A percentile compares a stretch with the other conserved stretches of the same genome.
These are phyloP conservation scores for Entelurus aequoreus DNA, from an alignment of 2,113 vertebrate genomes.

Conservation along the genomic window DNA sequence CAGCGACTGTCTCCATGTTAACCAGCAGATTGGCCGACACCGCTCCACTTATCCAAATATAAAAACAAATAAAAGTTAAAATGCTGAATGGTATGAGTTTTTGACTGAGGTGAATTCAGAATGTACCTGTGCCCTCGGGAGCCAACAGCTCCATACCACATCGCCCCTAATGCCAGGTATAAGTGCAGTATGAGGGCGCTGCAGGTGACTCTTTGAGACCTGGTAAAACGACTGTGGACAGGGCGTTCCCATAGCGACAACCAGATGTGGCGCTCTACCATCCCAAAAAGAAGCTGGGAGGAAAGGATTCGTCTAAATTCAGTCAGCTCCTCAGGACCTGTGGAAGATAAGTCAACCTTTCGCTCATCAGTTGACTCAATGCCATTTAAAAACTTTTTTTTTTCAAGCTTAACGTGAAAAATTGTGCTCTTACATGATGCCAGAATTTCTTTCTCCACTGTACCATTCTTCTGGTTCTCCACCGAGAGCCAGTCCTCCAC, in stretches of 20 bases:
- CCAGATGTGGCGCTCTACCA: slow-evolving; percentile 76
- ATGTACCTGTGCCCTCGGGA: slow-evolving; percentile 53
- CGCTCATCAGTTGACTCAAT: not conserved
- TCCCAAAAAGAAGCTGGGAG: slow-evolving; percentile 70
- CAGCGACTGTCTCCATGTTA: slow-evolving; percentile 58
- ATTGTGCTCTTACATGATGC: slow-evolving; percentile 68
- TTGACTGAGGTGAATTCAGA: not conserved
- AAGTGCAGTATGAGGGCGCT: slow-evolving; percentile 67
- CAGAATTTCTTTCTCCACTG: slow-evolving; percentile 75
- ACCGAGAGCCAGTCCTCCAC: slow-evolving; percentile 80
- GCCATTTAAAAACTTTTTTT: no score
- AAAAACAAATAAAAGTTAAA: not conserved
- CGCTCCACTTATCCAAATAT: slow-evolving; percentile 41
- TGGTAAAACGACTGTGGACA: slow-evolving; percentile 68
- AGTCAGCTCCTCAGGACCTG: slow-evolving; percentile 73
- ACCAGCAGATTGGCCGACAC: slow-evolving; percentile 59
- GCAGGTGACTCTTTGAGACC: slow-evolving; percentile 74
- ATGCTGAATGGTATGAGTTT: not conserved
- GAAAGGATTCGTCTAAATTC: slow-evolving; percentile 63
- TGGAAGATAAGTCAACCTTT: not conserved
- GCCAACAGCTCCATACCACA: slow-evolving; percentile 74
- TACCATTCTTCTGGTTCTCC: slow-evolving; percentile 69
- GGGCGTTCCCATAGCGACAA: slow-evolving; percentile 73
- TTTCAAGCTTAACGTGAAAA: no score
- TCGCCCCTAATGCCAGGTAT: slow-evolving; percentile 65